Evolutionary conservation across 2,797 vertebrate genomes (phyloP).

Genomic region (Pogoniulus pusillus): DNA sequence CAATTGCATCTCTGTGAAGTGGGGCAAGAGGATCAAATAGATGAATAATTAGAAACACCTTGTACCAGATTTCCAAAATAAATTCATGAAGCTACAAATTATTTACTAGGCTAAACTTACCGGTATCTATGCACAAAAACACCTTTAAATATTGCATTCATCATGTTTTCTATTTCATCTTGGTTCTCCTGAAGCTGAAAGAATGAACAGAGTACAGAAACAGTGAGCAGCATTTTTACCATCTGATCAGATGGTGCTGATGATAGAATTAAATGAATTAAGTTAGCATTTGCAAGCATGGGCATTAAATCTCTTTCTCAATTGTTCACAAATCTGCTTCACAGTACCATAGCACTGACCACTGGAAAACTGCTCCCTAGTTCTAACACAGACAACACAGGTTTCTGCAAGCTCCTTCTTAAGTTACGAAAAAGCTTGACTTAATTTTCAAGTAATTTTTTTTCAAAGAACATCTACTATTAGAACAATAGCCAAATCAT

Average conservation of each 20-base stretch:
- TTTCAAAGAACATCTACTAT: accelerated
- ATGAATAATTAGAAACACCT: not conserved
- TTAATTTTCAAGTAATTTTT: not conserved
- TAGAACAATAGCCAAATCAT: not conserved
- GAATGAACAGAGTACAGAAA: conserved; percentile 29
- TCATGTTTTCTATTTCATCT: conserved; percentile 99
- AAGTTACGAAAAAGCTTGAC: not conserved
- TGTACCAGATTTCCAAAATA: not conserved
- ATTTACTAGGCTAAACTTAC: conserved; percentile 75
- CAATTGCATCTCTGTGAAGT: conserved; percentile 88
- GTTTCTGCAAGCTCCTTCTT: not conserved
- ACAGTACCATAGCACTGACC: not conserved
- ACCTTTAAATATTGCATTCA: conserved; percentile 99
- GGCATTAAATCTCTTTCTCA: not conserved
- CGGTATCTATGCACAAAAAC: conserved; percentile 99
- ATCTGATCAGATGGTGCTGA: not conserved
- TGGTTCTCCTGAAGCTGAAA: conserved; percentile 99
- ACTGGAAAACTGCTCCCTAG: not conserved
- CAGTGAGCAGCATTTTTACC: not conserved
- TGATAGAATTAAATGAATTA: not conserved
- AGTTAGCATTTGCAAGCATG: not conserved
- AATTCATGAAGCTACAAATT: not conserved
- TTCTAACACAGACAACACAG: not conserved
- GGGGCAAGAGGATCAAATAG: not conserved
- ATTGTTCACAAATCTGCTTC: not conserved